Base-by-base conservation (phyloP, 2,113 vertebrate genomes). In the Tamias sibiricus region DNA sequence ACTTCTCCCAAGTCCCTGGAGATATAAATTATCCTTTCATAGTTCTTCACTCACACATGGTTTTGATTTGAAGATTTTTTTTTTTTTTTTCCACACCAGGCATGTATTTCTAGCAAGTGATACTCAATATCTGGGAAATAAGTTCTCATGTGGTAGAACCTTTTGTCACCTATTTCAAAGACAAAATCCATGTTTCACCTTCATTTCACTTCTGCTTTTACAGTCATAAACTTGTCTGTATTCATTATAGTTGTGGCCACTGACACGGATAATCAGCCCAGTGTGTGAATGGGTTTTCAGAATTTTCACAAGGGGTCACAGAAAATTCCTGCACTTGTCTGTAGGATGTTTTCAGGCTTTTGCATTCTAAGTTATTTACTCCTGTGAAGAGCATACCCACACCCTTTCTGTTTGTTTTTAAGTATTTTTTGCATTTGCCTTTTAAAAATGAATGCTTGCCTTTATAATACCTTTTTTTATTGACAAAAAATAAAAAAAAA, bases 81-180 rank as follows among this genome's bases (percentile, higher is more conserved):
- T 49, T 19, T 64, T 76, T 49, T 16, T 35, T 71, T 87, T 72
- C 83, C n/a, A 66, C 83, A 94, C 77, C 44, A 95, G 82, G 37
- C 76, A 75, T 95, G 64, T 91, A 84, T 87, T 96, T 94, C 95
- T 42, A 93, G 64, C 93, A 94, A 91, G 75, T 26, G 83, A 96
- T 94, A 97, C 40, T 83, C 83, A 62, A 86, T 69, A 59, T 93
- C 86, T 97, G 57, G 71, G 68, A 97, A 97, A 84, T 94, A 83
- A 91, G 92, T 97, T 97, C 83, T 97, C 93, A 97, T 40, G 0
- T 97, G 62, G 54, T 96, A 89, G 87, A 93, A 96, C 9, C 37
- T 94, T 93, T 97, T 96, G 89, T 96, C 95, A 95, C 97, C 69
- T 95, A 94, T 97, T 95, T 97, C 95, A 94, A 97, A 93, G 92